Evolutionary conservation across 1,140 invertebrate species (phyloP).

Genomic region (Phthorimaea operculella): DNA sequence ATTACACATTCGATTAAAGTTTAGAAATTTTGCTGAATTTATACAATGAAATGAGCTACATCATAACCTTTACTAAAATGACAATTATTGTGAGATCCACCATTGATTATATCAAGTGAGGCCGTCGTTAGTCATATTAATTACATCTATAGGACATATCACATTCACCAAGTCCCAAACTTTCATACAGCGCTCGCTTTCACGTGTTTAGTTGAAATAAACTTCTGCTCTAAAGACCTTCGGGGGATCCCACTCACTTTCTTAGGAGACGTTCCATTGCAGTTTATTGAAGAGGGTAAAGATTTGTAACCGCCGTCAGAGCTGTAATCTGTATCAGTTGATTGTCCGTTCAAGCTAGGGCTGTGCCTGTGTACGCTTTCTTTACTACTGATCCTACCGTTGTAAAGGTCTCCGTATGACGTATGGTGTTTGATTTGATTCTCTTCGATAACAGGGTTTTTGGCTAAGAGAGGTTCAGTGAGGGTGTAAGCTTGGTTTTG

Average conservation of each 20-base stretch:
- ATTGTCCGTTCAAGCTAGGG: conserved; percentile 56
- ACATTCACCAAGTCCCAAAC: background rate
- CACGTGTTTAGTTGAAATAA: conserved; percentile 47
- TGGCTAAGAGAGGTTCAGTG: conserved; percentile 30
- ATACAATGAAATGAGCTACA: too few relatives aligned
- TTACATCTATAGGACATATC: too few relatives aligned
- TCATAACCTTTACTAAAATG: too few relatives aligned
- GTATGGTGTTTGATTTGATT: conserved; percentile 55
- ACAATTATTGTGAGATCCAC: too few relatives aligned
- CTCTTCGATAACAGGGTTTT: conserved; percentile 44
- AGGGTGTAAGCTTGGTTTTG: conserved; percentile 40
- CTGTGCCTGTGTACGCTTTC: conserved; percentile 57
- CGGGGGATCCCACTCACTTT: conserved; percentile 64
- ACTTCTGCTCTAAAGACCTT: conserved; percentile 56
- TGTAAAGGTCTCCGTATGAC: conserved; percentile 58
- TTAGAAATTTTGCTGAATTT: too few relatives aligned
- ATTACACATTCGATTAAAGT: background rate
- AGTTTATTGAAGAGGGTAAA: conserved; percentile 62
- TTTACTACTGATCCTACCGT: conserved; percentile 52
- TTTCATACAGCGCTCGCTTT: conserved; percentile 56
- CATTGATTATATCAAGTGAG: too few relatives aligned
- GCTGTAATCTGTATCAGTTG: conserved; percentile 63
- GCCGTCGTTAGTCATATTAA: too few relatives aligned
- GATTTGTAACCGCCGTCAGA: conserved; percentile 66
- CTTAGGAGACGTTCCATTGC: conserved; percentile 48